Evolutionary conservation across 30 jellyfish, hydroid and myxozoan species (phyloP).

Genomic region (Sanderia malayensis): DNA sequence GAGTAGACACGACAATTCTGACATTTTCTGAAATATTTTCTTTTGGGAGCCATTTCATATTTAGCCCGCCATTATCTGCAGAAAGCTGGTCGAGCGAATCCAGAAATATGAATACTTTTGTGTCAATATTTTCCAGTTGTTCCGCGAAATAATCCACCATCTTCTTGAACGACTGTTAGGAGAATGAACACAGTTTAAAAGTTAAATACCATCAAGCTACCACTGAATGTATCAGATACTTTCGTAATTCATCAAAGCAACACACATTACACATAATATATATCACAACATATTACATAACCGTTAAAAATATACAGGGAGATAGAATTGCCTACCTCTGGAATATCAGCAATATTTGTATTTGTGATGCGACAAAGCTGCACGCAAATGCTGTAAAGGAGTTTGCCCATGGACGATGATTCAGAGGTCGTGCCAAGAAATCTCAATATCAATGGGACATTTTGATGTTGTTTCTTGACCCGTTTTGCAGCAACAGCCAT

Average conservation of each 20-base stretch:
- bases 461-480: slow-evolving; percentile 38
- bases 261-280: no score
- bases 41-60: slow-evolving; percentile 86
- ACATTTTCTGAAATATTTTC: slow-evolving; percentile 34
- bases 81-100: slow-evolving; percentile 88
- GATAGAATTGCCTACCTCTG: no score
- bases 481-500: slow-evolving; percentile 80
- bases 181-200: not conserved
- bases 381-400: slow-evolving; percentile 60
- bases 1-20: slow-evolving; percentile 62
- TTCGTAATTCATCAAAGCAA: no score
- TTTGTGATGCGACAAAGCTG: slow-evolving; percentile 42
- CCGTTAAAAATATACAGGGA: no score
- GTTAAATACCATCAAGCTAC: no score
- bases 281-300: no score
- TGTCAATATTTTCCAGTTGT: slow-evolving; percentile 16
- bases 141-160: slow-evolving; percentile 59
- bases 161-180: slow-evolving; percentile 52
- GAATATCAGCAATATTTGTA: slow-evolving; percentile 19
- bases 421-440: slow-evolving; percentile 87
- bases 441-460: slow-evolving; percentile 47
- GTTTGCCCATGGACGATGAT: slow-evolving; percentile 59
- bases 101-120: slow-evolving; percentile 37
- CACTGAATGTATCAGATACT: no score
- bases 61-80: slow-evolving; percentile 72